Evolutionary conservation across 2,797 vertebrate genomes (phyloP).

Genomic region (Sebastes itinus): DNA sequence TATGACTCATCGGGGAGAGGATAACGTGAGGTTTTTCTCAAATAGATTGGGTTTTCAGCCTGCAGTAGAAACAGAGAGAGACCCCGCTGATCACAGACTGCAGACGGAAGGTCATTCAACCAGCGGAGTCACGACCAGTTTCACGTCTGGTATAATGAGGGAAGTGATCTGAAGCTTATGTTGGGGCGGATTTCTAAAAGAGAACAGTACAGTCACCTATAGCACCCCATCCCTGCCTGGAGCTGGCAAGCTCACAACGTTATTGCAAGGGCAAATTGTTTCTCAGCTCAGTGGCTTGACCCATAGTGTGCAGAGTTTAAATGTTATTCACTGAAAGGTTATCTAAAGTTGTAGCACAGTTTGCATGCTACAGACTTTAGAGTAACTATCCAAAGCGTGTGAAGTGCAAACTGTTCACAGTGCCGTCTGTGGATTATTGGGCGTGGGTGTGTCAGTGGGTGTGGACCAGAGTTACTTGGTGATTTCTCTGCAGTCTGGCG

Average conservation of each 20-base stretch:
- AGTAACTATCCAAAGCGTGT: neutral
- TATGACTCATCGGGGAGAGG: slow-evolving; percentile 3
- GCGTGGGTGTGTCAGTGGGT: neutral
- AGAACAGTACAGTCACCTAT: neutral
- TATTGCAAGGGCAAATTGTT: neutral
- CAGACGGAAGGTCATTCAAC: neutral
- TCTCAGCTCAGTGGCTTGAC: neutral
- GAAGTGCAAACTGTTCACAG: neutral
- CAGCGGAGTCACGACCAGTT: neutral
- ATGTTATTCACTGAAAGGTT: neutral
- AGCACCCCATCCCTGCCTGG: neutral
- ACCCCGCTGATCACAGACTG: neutral
- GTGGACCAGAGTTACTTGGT: neutral
- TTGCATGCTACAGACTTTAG: neutral
- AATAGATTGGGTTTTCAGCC: neutral
- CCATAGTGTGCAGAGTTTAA: neutral
- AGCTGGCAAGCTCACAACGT: neutral
- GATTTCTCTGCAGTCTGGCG: too few relatives aligned
- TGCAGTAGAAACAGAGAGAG: neutral
- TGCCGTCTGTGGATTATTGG: neutral
- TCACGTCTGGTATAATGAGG: slow-evolving; percentile 7
- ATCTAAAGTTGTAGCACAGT: too few relatives aligned
- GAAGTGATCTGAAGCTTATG: slow-evolving; percentile 1
- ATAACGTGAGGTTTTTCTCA: slow-evolving; percentile 9
- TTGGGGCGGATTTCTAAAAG: neutral